Evolutionary conservation across 2,888 invertebrate genomes (phyloP).

Genomic region (Diploptera punctata): DNA sequence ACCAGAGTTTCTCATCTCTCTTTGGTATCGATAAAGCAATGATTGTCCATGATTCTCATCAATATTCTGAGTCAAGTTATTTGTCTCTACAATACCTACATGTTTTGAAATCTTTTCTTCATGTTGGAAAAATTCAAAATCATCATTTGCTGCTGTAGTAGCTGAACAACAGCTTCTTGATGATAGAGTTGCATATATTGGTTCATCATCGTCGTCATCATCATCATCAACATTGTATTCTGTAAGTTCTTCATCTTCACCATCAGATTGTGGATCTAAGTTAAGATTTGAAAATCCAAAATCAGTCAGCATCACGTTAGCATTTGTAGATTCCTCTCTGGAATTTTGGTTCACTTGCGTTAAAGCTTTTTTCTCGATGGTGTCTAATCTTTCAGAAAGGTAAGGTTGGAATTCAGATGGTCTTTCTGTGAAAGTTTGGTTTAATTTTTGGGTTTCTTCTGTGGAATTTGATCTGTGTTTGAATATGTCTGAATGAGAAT

Average conservation of each 20-base stretch:
- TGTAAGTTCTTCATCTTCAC: slow-evolving; percentile 27
- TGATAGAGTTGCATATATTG: slow-evolving; percentile 54
- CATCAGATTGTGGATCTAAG: slow-evolving; percentile 9
- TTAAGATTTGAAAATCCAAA: background rate
- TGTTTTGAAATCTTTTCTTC: slow-evolving; percentile 49
- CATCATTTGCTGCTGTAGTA: slow-evolving; percentile 68
- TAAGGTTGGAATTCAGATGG: background rate
- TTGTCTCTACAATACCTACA: slow-evolving; percentile 49
- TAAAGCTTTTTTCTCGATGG: background rate
- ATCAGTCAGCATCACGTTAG: background rate
- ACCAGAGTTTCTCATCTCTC: background rate
- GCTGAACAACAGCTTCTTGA: slow-evolving; percentile 62
- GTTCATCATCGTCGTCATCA: slow-evolving; percentile 51
- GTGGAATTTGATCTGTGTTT: background rate
- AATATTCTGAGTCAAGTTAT: slow-evolving; percentile 24
- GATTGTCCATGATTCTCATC: background rate
- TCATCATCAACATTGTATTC: slow-evolving; percentile 50
- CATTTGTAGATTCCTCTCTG: background rate
- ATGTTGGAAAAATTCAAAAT: slow-evolving; percentile 66
- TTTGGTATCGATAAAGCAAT: slow-evolving; percentile 13
- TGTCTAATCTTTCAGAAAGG: background rate
- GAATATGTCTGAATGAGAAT: slow-evolving; percentile 13
- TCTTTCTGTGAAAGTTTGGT: background rate
- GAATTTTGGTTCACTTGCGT: background rate
- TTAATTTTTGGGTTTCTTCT: background rate